Evolutionary conservation across 92 coral and sea anemone species (phyloP), one percentile per base, ranked within the genome.

Genomic region (Phymanthus crucifer): DNA sequence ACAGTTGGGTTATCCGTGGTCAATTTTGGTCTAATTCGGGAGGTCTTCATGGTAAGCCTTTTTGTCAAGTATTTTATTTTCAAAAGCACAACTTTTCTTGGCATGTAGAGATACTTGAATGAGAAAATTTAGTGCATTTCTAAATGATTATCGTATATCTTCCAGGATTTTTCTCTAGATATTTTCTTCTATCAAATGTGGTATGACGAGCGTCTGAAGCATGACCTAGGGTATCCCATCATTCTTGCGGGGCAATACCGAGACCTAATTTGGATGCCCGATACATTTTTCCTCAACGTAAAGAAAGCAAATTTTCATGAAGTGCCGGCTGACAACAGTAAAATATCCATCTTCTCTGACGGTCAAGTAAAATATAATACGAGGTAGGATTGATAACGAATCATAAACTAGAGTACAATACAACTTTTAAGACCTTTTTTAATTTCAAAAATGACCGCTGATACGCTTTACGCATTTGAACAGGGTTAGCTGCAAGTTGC

Each of bases 111-210:
- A 45, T 45, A n/a, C n/a, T n/a, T n/a, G n/a, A 38, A 38, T 38
- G 43, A 38, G 7, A 38, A 38, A n/a, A 11, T 43, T 43, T 43
- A 5, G n/a, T n/a, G n/a, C n/a, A 43, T 43, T 10, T 43, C 14
- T 6, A n/a, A n/a, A n/a, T n/a, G n/a, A n/a, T n/a, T n/a, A n/a
- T n/a, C n/a, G n/a, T 16, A 56, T 77, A 45, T 2, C 24, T 27
- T 38, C 23, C 40, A 94, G 98, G 98, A 94, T 61, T 94, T 82
- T 78, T 86, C 89, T 0, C 79, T 94, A 10, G 96, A 94, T 72
- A 78, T 89, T 34, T 94, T 89, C 79, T 92, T 94, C 73, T 92
- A 92, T 46, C 98, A 94, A 78, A 66, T 83, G 33, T 94, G 98
- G 98, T 73, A 73, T 36, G 98, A 94, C 66, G 94, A 89, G 31